Base-by-base conservation (phyloP, 1,140 invertebrate species). In the Eulimnadia texana region DNA sequence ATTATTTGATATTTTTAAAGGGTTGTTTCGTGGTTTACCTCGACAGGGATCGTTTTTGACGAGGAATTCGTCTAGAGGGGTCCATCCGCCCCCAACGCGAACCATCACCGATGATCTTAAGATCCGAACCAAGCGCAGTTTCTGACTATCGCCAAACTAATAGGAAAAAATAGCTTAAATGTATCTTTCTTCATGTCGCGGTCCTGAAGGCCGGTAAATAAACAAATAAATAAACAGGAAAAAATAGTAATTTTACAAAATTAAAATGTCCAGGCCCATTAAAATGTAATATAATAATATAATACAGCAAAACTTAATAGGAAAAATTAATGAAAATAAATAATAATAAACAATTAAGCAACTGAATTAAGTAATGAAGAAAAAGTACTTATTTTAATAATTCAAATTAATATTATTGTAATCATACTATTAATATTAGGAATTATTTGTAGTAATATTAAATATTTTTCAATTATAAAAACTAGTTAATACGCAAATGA, bases 41-140 rank as follows among this genome's bases (percentile, higher is more conserved):
- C 97, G 78, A 79, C 97, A 99, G 56, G 97, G 97, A 81, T 99
- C 97, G 74, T 99, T 98, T 76, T 99, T 99, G 60, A 96, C 80
- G 25, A 99, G 82, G 81, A 99, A 99, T 76, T 98, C 95, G 74
- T 99, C 96, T 27, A 99, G 78, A 24, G 95, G 93, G 22, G 96
- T 91, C 97, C 97, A 99, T 56, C 97, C 97, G 66, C 97, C 97
- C 49, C 97, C 97, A n/a, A 99, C 97, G 65, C 97, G 85, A 62
- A 99, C 95, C 97, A 99, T 99, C 0, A 99, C 97, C 50, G 95
- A 99, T 60, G 93, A 97, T 28, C 95, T 84, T 1, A 99, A 79
- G 71, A 99, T 99, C 68, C 97, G 85, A 1, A 99, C 97, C 52
- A 99, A 78, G 53, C 97, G 86, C 29, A 98, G 77, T 74, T 99